Base-by-base conservation (phyloP, 1,140 invertebrate species). In the Rhopalosiphum padi region DNA sequence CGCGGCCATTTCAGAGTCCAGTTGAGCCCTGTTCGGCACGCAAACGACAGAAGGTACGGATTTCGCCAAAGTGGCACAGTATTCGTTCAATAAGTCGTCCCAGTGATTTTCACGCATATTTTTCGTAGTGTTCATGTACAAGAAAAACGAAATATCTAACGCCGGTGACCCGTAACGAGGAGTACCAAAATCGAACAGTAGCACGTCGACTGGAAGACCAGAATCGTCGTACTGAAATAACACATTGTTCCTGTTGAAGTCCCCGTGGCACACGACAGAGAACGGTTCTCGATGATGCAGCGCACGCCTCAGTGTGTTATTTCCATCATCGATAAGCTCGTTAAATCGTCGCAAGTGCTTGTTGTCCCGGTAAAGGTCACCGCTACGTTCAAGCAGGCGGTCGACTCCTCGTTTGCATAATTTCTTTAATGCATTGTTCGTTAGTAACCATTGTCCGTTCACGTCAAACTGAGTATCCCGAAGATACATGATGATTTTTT, bases 131-230 rank as follows among this genome's bases (percentile, higher is more conserved):
- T 95, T 95, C 11, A 96, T 89, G 93, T 95, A 95, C 0, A 96
- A 35, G 37, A 95, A 95, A 35, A 95, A 95, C 0, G 95, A 95
- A 4, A 96, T 46, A 60, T 96, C 96, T 2, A 95, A 94, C 0
- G 94, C 94, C 0, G 95, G 95, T 22, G 95, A 95, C 0, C 94
- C 94, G 91, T 95, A 95, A 37, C 86, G 94, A 0, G 95, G 82
- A 18, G 94, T 91, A 3, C 95, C 95, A 37, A 96, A 95, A 90
- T 96, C 96, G 35, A 96, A 94, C 2, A 96, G 90, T 87, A 95
- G 95, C 0, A 95, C 94, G 25, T 94, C 94, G 0, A 95, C 68
- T 30, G 94, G 90, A 23, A 94, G 46, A 0, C 23, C 91, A 94
- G 21, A 94, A 41, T n/a, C 9, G 1, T 94, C 53, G 25, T 94